Percentiles rank a stretch among this genome's conserved stretches.
These are phyloP conservation scores for Casuarius casuarius DNA, from an alignment of 2,113 vertebrate species.

Conservation along the genomic window DNA sequence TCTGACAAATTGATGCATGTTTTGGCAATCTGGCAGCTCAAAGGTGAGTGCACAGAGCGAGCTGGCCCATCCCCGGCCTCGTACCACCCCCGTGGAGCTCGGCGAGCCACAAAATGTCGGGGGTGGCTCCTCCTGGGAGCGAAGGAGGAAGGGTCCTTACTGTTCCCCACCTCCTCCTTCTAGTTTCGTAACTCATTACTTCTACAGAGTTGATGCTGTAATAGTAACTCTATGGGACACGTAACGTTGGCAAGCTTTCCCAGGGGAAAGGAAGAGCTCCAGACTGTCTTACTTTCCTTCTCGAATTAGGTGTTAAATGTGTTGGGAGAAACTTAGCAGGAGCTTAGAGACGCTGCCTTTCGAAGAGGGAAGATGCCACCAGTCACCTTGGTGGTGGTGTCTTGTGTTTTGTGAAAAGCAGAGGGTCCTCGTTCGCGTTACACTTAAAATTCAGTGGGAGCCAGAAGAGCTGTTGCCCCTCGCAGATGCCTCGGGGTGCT, in stretches of 20 bases:
- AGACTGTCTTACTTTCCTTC: not conserved
- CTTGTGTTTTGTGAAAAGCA: not conserved
- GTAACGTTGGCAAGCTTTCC: not conserved
- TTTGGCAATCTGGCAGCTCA: not conserved
- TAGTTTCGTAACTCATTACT: not conserved
- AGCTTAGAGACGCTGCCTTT: not conserved
- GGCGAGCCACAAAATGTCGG: not conserved
- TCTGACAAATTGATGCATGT: not conserved
- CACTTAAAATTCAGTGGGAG: accelerated
- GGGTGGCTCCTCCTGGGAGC: not conserved
- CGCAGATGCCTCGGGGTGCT: not conserved
- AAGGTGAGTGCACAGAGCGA: not conserved
- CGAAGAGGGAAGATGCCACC: not conserved
- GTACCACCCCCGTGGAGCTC: not conserved
- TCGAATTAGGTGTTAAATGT: not conserved
- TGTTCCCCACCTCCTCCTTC: not conserved
- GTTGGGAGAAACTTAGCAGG: not conserved
- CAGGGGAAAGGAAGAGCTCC: not conserved
- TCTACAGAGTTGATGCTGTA: not conserved
- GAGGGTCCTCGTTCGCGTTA: not conserved
- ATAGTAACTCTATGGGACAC: accelerated
- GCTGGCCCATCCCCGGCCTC: not conserved
- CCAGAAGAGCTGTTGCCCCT: not conserved
- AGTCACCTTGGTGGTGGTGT: not conserved
- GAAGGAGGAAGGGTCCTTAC: not conserved